These are phyloP conservation scores for Temnothorax nylanderi DNA, from an alignment of 1,140 invertebrate genomes.

Conservation along the genomic window DNA sequence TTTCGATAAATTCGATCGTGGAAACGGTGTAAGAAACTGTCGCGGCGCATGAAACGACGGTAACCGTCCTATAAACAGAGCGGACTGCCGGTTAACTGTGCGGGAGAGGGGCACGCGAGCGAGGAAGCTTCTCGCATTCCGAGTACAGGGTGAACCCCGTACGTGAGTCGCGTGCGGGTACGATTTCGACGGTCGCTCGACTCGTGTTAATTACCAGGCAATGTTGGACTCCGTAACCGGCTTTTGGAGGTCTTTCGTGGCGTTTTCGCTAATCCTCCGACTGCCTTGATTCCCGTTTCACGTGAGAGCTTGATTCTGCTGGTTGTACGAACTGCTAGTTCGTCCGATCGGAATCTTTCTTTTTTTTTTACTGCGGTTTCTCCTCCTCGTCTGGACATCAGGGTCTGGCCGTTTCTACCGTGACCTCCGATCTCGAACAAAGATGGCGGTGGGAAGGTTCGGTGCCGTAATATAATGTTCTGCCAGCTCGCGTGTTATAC, in stretches of 20 bases:
- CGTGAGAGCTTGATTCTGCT: neutral
- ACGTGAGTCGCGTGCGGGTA: conserved; percentile 2
- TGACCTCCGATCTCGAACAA: neutral
- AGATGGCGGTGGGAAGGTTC: neutral
- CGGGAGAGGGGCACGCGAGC: conserved; percentile 4
- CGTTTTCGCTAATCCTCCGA: neutral
- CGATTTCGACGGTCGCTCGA: conserved; percentile 24
- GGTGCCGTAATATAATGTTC: neutral
- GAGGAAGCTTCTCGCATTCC: neutral
- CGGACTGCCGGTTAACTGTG: conserved; percentile 44
- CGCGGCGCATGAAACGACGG: conserved; percentile 37
- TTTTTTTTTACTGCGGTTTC: neutral
- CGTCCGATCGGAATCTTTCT: neutral
- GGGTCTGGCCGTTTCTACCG: neutral
- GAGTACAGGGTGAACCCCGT: neutral
- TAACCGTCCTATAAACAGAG: conserved; percentile 55
- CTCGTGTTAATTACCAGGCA: conserved; percentile 59
- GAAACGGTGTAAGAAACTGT: conserved; percentile 10
- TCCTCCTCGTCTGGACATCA: neutral
- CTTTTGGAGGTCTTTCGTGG: conserved; percentile 28
- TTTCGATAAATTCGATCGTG: conserved; percentile 45
- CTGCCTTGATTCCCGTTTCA: conserved; percentile 23
- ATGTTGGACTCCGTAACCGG: conserved; percentile 1
- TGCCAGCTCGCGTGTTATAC: neutral
- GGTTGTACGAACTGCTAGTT: neutral